Conservation (phyloP, 2,113 vertebrate genomes). For the Alaudala cheleensis region DNA sequence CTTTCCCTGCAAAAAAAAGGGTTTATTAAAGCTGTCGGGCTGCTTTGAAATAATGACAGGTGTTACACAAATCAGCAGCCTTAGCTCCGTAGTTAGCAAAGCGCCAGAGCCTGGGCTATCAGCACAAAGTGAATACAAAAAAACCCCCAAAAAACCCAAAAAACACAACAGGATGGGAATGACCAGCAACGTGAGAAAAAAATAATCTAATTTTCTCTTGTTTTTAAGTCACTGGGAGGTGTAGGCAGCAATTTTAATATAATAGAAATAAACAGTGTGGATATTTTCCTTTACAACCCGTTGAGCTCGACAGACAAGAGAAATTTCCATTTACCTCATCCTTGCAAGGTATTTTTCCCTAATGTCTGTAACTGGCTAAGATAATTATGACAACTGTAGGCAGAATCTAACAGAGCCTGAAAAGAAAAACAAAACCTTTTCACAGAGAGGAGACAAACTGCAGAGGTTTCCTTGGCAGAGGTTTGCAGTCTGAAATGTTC, state of each 20-base stretch:
- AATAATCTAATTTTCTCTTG: not conserved
- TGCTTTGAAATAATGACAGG: conserved; percentile 13
- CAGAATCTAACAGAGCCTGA: not conserved
- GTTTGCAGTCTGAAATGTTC: not conserved
- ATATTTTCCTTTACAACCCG: not conserved
- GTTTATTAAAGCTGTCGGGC: conserved; percentile 62
- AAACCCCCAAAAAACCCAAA: not conserved
- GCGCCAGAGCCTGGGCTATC: not conserved
- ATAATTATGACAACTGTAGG: not conserved
- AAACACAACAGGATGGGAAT: not conserved
- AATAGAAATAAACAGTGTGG: not conserved
- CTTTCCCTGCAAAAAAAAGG: conserved; percentile 20
- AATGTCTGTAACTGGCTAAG: not conserved
- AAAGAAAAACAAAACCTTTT: not conserved
- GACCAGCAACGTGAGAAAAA: not conserved
- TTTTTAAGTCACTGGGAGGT: not conserved
- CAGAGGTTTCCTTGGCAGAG: not conserved
- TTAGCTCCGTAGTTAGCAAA: not conserved
- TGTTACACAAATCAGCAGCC: conserved; percentile 26
- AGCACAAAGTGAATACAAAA: not conserved
- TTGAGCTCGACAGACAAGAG: not conserved
- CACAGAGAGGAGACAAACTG: not conserved
- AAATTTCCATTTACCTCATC: not conserved
- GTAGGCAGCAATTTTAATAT: not conserved
- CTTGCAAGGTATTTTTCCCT: not conserved